These are phyloP conservation scores for Pomacea maculata DNA, from an alignment of 1,140 invertebrate genomes.

Conservation along the genomic window DNA sequence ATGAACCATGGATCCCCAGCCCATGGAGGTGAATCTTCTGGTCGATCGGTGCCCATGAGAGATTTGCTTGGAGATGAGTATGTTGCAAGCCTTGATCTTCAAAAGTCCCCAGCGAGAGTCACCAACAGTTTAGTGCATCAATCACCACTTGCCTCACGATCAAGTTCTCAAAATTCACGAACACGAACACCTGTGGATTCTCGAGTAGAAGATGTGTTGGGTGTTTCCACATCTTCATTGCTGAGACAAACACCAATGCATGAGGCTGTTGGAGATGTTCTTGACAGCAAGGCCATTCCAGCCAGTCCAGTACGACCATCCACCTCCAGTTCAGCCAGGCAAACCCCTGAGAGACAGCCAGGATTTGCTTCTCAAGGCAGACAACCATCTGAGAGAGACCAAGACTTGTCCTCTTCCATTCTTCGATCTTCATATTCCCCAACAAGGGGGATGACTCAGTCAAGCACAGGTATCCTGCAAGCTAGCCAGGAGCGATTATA, in stretches of 20 bases:
- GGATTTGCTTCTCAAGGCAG: conserved; percentile 19
- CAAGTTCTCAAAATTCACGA: conserved; percentile 17
- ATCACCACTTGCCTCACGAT: neutral
- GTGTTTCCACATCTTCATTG: neutral
- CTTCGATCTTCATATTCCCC: conserved; percentile 10
- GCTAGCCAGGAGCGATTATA: conserved; percentile 45
- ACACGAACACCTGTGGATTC: conserved; percentile 1
- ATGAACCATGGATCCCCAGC: conserved; percentile 11
- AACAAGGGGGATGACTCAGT: conserved; percentile 25
- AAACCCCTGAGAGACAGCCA: conserved; percentile 19
- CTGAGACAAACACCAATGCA: neutral
- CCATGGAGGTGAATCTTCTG: conserved; percentile 24
- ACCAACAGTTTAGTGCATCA: neutral
- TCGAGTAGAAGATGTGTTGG: conserved; percentile 9
- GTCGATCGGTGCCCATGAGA: conserved; percentile 30
- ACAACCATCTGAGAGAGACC: conserved; percentile 34
- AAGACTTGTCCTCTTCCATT: conserved; percentile 3
- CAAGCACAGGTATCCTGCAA: conserved; percentile 24
- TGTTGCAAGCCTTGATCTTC: neutral
- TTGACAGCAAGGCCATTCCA: conserved; percentile 22
- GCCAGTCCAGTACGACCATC: conserved; percentile 23
- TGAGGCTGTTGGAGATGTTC: conserved; percentile 31
- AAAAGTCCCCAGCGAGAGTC: neutral
- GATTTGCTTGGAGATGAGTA: neutral
- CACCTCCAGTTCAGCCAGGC: conserved; percentile 31